A percentile compares a stretch with the other conserved stretches of the same genome.
Evolutionary conservation across 2,888 invertebrate species (phyloP).

Genomic region (Zaprionus bogoriensis): DNA sequence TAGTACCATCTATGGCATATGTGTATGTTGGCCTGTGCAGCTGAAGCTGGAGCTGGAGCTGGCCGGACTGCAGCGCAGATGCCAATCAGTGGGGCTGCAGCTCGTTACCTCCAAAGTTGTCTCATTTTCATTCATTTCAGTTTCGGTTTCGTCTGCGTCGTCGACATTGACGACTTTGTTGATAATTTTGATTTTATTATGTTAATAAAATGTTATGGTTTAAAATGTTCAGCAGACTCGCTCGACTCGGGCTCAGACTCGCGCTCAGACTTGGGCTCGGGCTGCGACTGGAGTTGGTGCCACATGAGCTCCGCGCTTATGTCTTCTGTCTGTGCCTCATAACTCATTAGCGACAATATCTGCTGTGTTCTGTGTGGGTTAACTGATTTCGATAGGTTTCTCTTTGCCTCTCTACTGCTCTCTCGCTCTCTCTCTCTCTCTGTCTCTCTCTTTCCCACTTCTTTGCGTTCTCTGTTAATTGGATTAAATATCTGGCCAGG

Average conservation of each 20-base stretch:
- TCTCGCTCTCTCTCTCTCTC: constrained; percentile 1
- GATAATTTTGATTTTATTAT: constrained; percentile 82
- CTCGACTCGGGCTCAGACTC: constrained; percentile 19
- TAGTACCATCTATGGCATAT: no score
- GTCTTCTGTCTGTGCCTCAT: constrained; percentile 73
- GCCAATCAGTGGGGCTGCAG: constrained; percentile 67
- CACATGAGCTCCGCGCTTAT: constrained; percentile 50
- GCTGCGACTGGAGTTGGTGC: constrained; percentile 31
- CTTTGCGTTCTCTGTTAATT: constrained; percentile 63
- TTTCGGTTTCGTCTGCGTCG: constrained; percentile 48
- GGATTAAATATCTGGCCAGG: constrained; percentile 72
- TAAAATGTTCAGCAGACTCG: constrained; percentile 75
- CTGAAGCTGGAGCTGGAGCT: no score
- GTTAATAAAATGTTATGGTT: constrained; percentile 82
- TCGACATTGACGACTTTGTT: constrained; percentile 78
- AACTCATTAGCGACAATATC: constrained; percentile 80
- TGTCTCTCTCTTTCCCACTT: not conserved
- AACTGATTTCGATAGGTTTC: constrained; percentile 76
- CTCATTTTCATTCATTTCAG: constrained; percentile 63
- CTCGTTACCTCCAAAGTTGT: constrained; percentile 71
- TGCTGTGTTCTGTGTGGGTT: constrained; percentile 62
- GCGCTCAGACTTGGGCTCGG: no score
- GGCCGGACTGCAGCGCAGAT: constrained; percentile 27
- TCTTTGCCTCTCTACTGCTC: constrained; percentile 22
- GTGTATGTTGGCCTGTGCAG: no score